Base-by-base conservation (phyloP, 2,797 vertebrate species). In the Dicrostonyx torquatus region DNA sequence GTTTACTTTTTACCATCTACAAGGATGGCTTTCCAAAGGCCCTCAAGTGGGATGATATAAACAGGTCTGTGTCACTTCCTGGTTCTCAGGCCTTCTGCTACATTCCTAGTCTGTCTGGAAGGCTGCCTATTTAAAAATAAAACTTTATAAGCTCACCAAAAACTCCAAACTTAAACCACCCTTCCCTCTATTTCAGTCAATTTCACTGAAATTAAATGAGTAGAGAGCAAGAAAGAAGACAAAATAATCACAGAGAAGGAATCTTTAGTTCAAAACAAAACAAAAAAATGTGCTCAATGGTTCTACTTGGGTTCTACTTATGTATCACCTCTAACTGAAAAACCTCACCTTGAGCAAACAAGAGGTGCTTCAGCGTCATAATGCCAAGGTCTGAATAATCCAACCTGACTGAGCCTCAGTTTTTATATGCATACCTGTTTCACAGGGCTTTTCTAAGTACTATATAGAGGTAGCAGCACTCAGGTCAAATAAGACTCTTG, bases 31-130 rank as follows among this genome's bases (percentile, higher is more conserved):
- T 95, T 87, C 77, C 94, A 95, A 84, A 96, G 90, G 85, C 85
- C 70, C 78, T 76, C 62, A 80, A 94, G 90, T 95, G 89, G 89
- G 87, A 93, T 89, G 96, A 84, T 77, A 96, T 96, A 97, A 97
- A 97, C 94, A 97, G 96, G 97, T 97, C 97, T 97, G 97, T 96
- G 94, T 97, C 96, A 96, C 94, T 97, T 97, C 96, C 97, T 97
- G 96, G 90, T 97, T 97, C 97, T 97, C 95, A 96, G 95, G 96
- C 95, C 86, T 95, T 90, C 93, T 96, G 95, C 88, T 96, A 70
- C 91, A 97, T 93, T 97, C 94, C 89, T 91, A 92, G 95, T 94
- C 93, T 91, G 95, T 90, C 96, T 97, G 96, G 97, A 97, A 96
- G 89, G 12, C 70, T 96, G 97, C 95, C 97, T 96, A 87, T 95